phyloP scores from a whole-genome alignment of 2,888 invertebrate species.

The Tenthredo notha region DNA sequence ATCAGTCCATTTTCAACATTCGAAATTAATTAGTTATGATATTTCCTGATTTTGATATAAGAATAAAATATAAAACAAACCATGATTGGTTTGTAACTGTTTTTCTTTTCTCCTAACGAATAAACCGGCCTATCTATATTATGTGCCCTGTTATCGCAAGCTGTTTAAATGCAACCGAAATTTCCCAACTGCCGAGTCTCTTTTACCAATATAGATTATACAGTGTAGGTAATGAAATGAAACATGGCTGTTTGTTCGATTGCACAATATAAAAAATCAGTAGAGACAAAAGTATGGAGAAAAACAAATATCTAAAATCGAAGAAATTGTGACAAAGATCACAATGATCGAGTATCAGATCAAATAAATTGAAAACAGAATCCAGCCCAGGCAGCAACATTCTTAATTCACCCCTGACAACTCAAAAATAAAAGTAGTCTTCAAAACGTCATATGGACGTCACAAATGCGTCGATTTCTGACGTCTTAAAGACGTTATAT shows the following conservation, averaged over 20 bases:
- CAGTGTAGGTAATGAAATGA: not conserved
- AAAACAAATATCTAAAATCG: not conserved
- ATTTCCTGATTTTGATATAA: too few species aligned
- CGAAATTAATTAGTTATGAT: too few species aligned
- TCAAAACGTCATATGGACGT: too few species aligned
- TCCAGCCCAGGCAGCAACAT: not conserved
- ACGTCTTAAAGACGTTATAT: too few species aligned
- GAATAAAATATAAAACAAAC: not conserved
- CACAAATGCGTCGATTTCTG: too few species aligned
- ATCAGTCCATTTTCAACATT: too few species aligned
- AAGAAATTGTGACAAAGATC: not conserved
- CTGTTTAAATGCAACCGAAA: not conserved
- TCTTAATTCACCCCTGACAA: too few species aligned
- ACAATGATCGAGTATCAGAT: not conserved
- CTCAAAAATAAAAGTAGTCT: too few species aligned
- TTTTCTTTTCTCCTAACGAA: not conserved
- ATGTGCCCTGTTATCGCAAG: slow-evolving; percentile 23
- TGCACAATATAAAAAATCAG: not conserved
- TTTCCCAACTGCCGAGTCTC: slow-evolving; percentile 56
- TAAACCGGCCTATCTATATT: not conserved
- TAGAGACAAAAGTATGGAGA: too few species aligned
- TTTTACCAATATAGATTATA: not conserved
- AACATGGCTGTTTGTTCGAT: not conserved
- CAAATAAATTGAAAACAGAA: not conserved
- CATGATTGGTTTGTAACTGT: not conserved